Evolutionary conservation across 2,797 vertebrate species (phyloP), one percentile per base, ranked within the genome.

Genomic region (Acipenser transmontanus): DNA sequence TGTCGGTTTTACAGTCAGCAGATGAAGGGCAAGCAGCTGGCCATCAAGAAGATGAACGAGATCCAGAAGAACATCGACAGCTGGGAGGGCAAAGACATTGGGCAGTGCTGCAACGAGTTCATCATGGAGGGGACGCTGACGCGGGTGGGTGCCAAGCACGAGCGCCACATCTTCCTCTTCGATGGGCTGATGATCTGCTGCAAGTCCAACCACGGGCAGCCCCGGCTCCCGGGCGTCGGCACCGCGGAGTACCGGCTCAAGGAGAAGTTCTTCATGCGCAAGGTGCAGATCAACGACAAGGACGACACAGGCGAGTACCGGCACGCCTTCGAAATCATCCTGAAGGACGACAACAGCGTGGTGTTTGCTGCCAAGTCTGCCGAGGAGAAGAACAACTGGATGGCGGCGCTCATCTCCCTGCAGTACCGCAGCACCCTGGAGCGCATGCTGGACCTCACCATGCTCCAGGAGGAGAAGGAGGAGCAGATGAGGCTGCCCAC

Each of bases 151-250:
- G 96, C 96, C 74, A 98, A 98, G 76, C 95, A 98, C 1, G 95
- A 98, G 78, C 93, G 96, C 73, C 93, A 98, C 78, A 97, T 98
- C 80, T 98, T 98, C 86, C 91, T 98, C 1, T 98, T 98, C 7
- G 96, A 98, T n/a, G 96, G 96, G 50, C 84, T 98, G 64, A 97
- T 98, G 95, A 93, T 98, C 86, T 97, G 96, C 85, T 98, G 96
- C 81, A 98, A 96, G 80, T 94, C 94, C 74, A 97, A 98, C 81
- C 96, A 98, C 0, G 91, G 93, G 47, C 95, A 95, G 20, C 93
- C 96, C 0, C 90, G 96, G 67, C 86, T 98, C 59, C 95, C 96
- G 0, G 95, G 96, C 48, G 93, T 92, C 71, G 86, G 93, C 70
- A 85, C 92, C 0, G 95, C 96, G 1, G 96, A 98, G 75, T 98